Conservation (phyloP, 2,888 invertebrate species). For the Drosophila mettleri region DNA sequence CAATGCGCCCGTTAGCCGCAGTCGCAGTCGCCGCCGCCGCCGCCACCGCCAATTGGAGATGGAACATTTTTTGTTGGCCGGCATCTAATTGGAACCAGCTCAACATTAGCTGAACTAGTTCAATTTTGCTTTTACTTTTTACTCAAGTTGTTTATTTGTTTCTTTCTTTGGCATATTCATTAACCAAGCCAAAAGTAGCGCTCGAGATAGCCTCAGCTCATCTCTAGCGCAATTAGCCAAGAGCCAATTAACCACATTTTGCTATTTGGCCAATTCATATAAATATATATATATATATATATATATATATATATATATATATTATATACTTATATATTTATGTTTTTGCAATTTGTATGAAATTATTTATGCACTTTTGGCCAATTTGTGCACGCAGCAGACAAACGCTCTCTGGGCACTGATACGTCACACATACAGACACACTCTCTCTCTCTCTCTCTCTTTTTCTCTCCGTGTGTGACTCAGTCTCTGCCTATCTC, state of each 20-base stretch:
- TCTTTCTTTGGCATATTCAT: not conserved
- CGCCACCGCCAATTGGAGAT: constrained; percentile 50
- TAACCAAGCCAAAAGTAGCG: not conserved
- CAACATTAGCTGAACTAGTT: not conserved
- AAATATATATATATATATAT: not conserved
- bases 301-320: constrained; percentile 16
- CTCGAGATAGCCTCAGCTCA: constrained; percentile 12
- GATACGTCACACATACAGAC: not conserved
- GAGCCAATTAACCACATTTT: constrained; percentile 54
- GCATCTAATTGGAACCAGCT: constrained; percentile 2
- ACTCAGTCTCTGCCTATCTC: too few relatives aligned
- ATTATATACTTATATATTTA: too few relatives aligned
- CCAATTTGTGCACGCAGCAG: constrained; percentile 35
- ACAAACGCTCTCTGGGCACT: not conserved
- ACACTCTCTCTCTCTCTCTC: not conserved
- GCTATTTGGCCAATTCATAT: constrained; percentile 45
- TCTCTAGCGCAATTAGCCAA: constrained; percentile 55
- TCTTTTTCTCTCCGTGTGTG: not conserved
- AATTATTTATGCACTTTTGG: constrained; percentile 33
- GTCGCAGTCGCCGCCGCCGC: too few relatives aligned
- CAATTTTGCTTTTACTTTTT: not conserved
- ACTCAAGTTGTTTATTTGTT: not conserved
- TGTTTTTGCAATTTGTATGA: too few relatives aligned
- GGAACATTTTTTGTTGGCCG: constrained; percentile 6
- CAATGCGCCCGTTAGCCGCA: constrained; percentile 32